phyloP scores from a whole-genome alignment of 1,140 invertebrate genomes.

The Brachionus paranguensis region DNA sequence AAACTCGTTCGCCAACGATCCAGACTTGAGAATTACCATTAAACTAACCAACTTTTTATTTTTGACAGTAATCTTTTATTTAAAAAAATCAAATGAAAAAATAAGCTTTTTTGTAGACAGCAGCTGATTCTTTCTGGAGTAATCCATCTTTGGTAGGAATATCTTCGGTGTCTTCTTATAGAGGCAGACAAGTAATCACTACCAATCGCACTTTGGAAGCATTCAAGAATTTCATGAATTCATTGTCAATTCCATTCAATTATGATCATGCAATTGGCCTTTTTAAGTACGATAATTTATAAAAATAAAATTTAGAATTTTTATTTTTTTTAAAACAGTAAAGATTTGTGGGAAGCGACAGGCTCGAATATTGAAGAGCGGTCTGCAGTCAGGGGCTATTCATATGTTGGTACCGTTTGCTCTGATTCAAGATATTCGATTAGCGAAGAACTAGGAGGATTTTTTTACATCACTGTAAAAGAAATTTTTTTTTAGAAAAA shows the following conservation, averaged over 20 bases:
- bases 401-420: background rate
- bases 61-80: background rate
- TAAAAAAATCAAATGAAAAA: background rate
- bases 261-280: conserved; percentile 36
- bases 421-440: conserved; percentile 17
- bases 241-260: background rate
- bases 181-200: conserved; percentile 18
- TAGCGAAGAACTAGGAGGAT: conserved; percentile 33
- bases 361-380: conserved; percentile 12
- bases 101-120: background rate
- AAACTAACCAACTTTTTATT: conserved; percentile 19
- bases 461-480: conserved; percentile 28
- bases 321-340: background rate
- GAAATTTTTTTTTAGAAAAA: background rate
- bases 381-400: background rate
- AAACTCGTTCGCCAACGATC: conserved; percentile 12
- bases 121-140: conserved; percentile 3
- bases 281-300: background rate
- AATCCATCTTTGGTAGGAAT: conserved; percentile 18
- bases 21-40: conserved; percentile 10
- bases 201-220: background rate
- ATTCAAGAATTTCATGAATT: conserved; percentile 28
- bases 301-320: background rate
- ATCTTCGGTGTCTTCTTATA: background rate
- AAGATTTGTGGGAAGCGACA: background rate